phyloP scores from a whole-genome alignment of 2,888 invertebrate genomes.

The Ophion slaviceki region DNA sequence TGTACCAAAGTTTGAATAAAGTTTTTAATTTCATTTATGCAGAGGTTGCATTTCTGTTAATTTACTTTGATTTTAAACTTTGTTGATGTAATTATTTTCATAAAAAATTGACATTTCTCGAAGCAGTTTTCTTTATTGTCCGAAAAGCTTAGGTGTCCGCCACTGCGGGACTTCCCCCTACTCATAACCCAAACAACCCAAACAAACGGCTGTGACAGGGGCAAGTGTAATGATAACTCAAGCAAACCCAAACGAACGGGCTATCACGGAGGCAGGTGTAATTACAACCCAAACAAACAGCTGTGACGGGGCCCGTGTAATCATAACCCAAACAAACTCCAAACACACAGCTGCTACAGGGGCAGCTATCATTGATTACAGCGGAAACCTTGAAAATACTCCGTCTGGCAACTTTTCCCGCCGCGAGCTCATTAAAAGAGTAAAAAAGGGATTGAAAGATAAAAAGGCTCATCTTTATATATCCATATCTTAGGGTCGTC shows the following conservation, averaged over 20 bases:
- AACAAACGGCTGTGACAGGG: no score
- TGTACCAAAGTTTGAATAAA: no score
- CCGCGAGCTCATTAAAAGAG: constrained; percentile 36
- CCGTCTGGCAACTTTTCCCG: constrained; percentile 5
- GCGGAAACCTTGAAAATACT: background rate
- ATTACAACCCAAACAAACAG: background rate
- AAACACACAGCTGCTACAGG: background rate
- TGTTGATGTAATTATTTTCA: no score
- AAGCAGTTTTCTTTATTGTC: no score
- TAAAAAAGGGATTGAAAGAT: background rate
- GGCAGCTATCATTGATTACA: background rate
- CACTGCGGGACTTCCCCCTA: no score
- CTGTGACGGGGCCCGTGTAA: no score
- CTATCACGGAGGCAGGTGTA: background rate
- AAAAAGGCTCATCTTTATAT: constrained; percentile 31
- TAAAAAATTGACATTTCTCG: no score
- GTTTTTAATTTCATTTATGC: no score
- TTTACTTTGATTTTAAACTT: no score
- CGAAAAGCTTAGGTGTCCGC: no score
- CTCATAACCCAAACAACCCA: no score
- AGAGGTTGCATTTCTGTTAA: no score
- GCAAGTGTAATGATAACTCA: background rate
- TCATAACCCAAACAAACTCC: background rate
- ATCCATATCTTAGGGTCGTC: constrained; percentile 17
- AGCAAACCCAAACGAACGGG: background rate